Percentiles rank a stretch among this genome's conserved stretches.
Conservation (phyloP, 2,113 vertebrate species). For the Pteropus alecto region DNA sequence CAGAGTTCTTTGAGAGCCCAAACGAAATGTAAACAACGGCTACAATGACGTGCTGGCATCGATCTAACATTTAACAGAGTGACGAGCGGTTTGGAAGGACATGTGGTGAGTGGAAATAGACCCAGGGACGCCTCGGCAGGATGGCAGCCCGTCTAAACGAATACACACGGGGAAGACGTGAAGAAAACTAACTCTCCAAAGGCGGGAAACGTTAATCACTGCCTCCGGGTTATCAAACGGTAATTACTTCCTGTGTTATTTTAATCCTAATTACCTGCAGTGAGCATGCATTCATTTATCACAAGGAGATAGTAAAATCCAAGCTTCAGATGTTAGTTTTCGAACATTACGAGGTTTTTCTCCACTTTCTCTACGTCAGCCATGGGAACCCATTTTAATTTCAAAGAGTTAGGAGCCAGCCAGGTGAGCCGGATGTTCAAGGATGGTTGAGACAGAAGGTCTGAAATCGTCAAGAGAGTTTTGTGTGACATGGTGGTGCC, state of each 20-base stretch:
- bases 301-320: background rate
- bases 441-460: no score
- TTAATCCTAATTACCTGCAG: background rate
- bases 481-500: background rate
- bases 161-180: background rate
- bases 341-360: background rate
- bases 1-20: background rate
- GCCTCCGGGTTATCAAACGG: background rate
- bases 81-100: background rate
- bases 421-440: background rate
- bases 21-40: background rate
- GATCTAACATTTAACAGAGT: background rate
- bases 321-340: background rate
- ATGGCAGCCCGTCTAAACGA: background rate
- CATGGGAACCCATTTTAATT: background rate
- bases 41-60: background rate
- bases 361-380: background rate
- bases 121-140: background rate
- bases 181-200: background rate
- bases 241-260: background rate
- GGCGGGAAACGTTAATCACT: no score
- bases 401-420: background rate
- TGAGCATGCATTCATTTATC: background rate
- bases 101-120: background rate
- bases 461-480: no score